Percentiles rank a stretch among this genome's conserved stretches.
These are phyloP conservation scores for Euphonia xanthogaster DNA, from an alignment of 2,797 vertebrate genomes.

Conservation along the genomic window DNA sequence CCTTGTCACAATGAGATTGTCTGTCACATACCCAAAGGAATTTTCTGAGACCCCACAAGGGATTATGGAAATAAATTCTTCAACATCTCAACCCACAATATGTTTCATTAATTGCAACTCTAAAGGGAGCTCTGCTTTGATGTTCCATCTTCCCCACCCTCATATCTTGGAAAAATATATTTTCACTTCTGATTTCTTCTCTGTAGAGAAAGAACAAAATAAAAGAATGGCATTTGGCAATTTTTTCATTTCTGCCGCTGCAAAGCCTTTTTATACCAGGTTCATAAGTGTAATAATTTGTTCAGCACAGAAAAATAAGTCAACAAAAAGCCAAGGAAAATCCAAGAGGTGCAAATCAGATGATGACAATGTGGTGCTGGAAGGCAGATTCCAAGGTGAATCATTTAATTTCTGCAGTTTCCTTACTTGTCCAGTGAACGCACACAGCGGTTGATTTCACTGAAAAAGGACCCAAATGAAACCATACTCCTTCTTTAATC, in stretches of 20 bases:
- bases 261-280: background rate
- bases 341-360: background rate
- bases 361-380: background rate
- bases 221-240: background rate
- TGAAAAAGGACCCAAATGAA: background rate
- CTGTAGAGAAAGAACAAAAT: background rate
- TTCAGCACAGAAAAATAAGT: background rate
- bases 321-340: background rate
- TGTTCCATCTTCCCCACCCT: fast-evolving
- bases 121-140: background rate
- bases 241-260: background rate
- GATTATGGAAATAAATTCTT: background rate
- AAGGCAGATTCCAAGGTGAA: background rate
- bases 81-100: background rate
- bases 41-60: background rate
- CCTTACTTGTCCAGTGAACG: background rate
- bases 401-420: background rate
- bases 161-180: background rate
- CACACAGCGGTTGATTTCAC: background rate
- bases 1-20: background rate
- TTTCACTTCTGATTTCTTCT: background rate
- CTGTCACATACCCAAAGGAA: background rate
- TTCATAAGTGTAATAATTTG: background rate
- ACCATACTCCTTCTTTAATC: background rate
- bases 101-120: background rate